Evolutionary conservation across 2,888 invertebrate genomes (phyloP), one percentile per base, ranked within the genome.

Genomic region (Cataglyphis rosenhaueri): DNA sequence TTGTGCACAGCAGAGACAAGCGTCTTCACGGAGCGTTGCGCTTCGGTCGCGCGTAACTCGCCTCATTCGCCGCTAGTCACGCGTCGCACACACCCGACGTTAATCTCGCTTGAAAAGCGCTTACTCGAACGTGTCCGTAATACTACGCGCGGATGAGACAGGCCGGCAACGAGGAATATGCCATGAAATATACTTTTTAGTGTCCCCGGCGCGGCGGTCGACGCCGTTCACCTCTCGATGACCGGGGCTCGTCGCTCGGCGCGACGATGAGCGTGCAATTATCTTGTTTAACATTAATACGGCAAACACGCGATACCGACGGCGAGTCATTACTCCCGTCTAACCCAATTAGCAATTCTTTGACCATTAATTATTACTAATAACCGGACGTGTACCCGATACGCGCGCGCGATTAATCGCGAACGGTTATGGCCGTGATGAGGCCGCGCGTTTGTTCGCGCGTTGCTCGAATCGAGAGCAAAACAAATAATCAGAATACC

Each of bases 1-100:
- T 70, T 62, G 73, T 76, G 70, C 66, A 79, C 66, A 81, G 21
- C 81, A 68, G 71, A 87, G 87, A 85, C 87, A 87, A 87, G 88
- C 89, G 88, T 89, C 92, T 91, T 92, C 92, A 91, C 91, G 92
- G 89, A 90, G 86, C 84, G 86, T 84, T 87, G 88, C 87, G 87
- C 86, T 89, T 87, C 76, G 88, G 86, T 87, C 81, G 87, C 91
- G 92, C 91, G 92, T 93, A 93, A 93, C 92, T 91, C 88, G 92
- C 89, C 90, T 91, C 92, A 92, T 92, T 92, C 88, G 90, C 87
- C 85, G 88, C 86, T 88, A 90, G 93, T 93, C 93, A 93, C 93
- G 93, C 90, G 92, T 92, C 85, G 44, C 64, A 52, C 35, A 74
- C 78, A 75, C 83, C 78, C 74, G 81, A 65, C 78, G 76, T 75